Percentiles rank a stretch among this genome's conserved stretches.
These are phyloP conservation scores for Malurus cyaneus DNA, from an alignment of 2,113 vertebrate species.

Conservation along the genomic window DNA sequence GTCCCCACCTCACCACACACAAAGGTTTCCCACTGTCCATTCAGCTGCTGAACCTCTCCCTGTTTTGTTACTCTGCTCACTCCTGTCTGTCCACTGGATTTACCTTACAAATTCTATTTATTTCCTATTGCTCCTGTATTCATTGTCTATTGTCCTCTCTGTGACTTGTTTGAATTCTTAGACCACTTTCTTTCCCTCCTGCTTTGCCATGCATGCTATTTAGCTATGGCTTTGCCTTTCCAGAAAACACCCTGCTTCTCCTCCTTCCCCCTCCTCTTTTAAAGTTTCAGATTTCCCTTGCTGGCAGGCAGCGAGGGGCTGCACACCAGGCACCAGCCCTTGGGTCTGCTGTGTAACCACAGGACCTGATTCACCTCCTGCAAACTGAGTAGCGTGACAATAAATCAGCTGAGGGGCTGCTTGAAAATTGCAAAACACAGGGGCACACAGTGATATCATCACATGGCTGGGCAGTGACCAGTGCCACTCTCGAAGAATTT, in stretches of 20 bases:
- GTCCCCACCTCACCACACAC: not conserved
- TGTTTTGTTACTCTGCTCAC: not conserved
- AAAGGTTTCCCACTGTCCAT: conserved; percentile 1
- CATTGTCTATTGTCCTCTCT: not conserved
- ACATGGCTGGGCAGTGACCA: not conserved
- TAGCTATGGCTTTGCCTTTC: conserved; percentile 16
- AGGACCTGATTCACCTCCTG: conserved; percentile 31
- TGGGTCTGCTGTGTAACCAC: not conserved
- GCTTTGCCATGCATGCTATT: conserved; percentile 30
- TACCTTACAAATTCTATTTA: not conserved
- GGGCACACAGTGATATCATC: not conserved
- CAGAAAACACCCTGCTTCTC: conserved; percentile 39
- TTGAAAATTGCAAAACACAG: not conserved
- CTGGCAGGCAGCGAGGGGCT: conserved; percentile 36
- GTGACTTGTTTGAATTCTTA: not conserved
- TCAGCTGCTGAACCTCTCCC: not conserved
- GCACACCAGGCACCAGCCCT: not conserved
- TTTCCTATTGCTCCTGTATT: not conserved
- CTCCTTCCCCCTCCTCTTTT: conserved; percentile 50
- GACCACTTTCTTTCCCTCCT: not conserved
- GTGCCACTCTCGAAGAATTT: not conserved
- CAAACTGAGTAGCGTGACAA: conserved; percentile 12
- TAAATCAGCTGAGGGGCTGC: conserved; percentile 45
- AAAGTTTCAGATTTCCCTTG: conserved; percentile 50
- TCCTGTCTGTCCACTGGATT: not conserved